phyloP scores from a whole-genome alignment of 1,140 invertebrate genomes.

The Lerema accius region DNA sequence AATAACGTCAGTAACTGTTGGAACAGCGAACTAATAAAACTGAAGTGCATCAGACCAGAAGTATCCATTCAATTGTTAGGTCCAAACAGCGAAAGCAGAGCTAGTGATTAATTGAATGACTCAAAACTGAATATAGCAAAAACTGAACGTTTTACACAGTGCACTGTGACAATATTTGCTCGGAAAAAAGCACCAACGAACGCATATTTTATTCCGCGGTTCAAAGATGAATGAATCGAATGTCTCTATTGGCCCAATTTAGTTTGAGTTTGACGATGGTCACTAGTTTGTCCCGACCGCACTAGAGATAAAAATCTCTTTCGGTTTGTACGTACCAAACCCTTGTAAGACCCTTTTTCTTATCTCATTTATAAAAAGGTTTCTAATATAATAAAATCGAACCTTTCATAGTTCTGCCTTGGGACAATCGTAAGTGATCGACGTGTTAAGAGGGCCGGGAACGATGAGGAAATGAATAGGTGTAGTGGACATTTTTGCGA shows the following conservation, averaged over 20 bases:
- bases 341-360: no score
- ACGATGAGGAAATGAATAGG: no score
- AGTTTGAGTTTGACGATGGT: constrained; percentile 1
- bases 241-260: constrained; percentile 18
- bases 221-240: constrained; percentile 19
- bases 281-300: neutral
- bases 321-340: no score
- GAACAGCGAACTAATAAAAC: constrained; percentile 7
- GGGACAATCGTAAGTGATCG: no score
- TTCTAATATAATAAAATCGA: no score
- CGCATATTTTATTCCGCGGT: constrained; percentile 18
- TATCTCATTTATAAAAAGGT: no score
- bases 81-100: constrained; percentile 4
- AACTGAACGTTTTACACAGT: constrained; percentile 1
- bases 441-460: no score
- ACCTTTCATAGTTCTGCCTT: no score
- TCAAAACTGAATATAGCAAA: constrained; percentile 13
- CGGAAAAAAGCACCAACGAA: constrained; percentile 11
- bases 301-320: no score
- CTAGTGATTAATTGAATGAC: constrained; percentile 15
- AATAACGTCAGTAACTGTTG: neutral
- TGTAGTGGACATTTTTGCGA: no score
- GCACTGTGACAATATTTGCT: constrained; percentile 14
- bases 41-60: constrained; percentile 15
- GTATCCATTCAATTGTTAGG: constrained; percentile 1